Evolutionary conservation across 1,140 invertebrate genomes (phyloP).

Genomic region (Cherax quadricarinatus): DNA sequence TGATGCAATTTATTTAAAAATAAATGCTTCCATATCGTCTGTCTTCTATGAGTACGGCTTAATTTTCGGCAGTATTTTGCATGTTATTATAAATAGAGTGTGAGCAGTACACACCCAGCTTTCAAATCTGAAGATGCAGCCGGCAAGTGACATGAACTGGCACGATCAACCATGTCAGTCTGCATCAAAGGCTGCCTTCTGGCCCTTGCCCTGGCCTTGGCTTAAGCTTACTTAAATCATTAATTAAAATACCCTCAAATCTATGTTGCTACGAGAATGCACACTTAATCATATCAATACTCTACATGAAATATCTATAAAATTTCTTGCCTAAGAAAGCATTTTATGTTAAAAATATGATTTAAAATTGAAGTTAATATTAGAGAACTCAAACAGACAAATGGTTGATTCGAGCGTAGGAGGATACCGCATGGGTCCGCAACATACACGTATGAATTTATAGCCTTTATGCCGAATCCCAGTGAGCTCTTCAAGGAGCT

Average conservation of each 20-base stretch:
- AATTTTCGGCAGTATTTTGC: background rate
- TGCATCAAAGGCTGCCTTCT: background rate
- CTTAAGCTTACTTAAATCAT: background rate
- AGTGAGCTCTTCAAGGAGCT: conserved; percentile 1
- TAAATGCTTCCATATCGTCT: too few species aligned
- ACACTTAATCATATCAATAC: background rate
- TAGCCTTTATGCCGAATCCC: background rate
- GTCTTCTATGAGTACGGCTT: background rate
- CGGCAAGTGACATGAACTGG: conserved; percentile 2
- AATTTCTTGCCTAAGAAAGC: background rate
- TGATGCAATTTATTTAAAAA: too few species aligned
- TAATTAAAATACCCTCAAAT: background rate
- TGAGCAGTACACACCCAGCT: background rate
- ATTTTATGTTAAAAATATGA: background rate
- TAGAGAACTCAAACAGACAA: background rate
- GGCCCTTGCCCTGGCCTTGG: background rate
- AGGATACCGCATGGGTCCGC: background rate
- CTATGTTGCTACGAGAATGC: background rate
- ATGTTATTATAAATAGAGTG: background rate
- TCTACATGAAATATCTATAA: background rate
- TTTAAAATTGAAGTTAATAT: background rate
- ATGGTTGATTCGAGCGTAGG: background rate
- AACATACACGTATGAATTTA: background rate
- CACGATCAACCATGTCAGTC: conserved; percentile 1
- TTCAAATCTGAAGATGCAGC: background rate